These are phyloP conservation scores for Scrobipalpa atriplicella DNA, from an alignment of 2,888 invertebrate species.

Conservation along the genomic window DNA sequence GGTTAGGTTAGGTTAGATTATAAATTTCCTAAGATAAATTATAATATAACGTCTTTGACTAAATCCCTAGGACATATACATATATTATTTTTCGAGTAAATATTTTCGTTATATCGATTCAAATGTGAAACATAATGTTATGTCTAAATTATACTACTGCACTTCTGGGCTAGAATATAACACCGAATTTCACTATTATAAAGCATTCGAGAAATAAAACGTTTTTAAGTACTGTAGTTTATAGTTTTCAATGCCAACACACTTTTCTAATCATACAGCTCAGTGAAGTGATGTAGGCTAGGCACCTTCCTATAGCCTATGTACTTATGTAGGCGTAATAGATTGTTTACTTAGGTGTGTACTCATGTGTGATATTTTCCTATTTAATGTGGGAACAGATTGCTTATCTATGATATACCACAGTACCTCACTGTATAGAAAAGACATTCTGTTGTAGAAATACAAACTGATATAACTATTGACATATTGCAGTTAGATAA, in stretches of 20 bases:
- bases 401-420: not conserved
- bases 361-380: not conserved
- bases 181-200: not conserved
- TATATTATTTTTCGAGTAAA: too few relatives aligned
- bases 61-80: too few relatives aligned
- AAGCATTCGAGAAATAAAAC: not conserved
- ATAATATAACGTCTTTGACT: too few relatives aligned
- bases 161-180: too few relatives aligned
- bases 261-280: slow-evolving; percentile 6
- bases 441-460: not conserved
- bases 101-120: too few relatives aligned
- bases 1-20: too few relatives aligned
- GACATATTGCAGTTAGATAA: too few relatives aligned
- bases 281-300: not conserved
- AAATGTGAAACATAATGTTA: too few relatives aligned
- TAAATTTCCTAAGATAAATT: too few relatives aligned
- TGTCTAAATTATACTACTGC: too few relatives aligned
- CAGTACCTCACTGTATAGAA: not conserved
- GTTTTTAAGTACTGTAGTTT: not conserved
- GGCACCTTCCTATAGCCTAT: not conserved
- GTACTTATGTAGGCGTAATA: not conserved
- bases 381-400: not conserved
- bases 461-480: too few relatives aligned
- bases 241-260: slow-evolving; percentile 3
- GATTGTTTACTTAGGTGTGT: not conserved